Evolutionary conservation across 2,797 vertebrate genomes (phyloP).

Genomic region (Cyprinodon diabolis): DNA sequence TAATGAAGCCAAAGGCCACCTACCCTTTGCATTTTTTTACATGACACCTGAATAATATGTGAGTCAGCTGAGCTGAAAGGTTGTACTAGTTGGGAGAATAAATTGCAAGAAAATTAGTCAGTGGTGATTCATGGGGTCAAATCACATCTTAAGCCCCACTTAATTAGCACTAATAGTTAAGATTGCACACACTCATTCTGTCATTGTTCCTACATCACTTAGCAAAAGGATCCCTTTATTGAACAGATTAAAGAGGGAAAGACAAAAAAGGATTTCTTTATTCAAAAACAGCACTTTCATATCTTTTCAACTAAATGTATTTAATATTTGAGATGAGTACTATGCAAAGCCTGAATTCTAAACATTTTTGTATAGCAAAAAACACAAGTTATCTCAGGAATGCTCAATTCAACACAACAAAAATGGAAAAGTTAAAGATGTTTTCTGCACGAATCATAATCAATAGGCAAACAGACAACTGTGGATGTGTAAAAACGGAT

Average conservation of each 20-base stretch:
- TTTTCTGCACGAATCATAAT: background rate
- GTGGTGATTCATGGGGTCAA: slow-evolving; percentile 39
- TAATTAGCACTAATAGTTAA: slow-evolving; percentile 40
- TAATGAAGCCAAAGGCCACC: slow-evolving; percentile 32
- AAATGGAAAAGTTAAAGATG: background rate
- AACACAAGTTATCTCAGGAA: background rate
- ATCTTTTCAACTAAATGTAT: background rate
- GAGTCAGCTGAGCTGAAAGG: slow-evolving; percentile 40
- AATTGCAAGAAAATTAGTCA: slow-evolving; percentile 36
- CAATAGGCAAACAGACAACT: background rate
- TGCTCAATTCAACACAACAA: background rate
- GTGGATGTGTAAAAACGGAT: background rate
- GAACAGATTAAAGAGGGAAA: background rate
- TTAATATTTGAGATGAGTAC: background rate
- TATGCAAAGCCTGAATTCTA: background rate
- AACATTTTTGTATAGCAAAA: background rate
- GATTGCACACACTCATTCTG: background rate
- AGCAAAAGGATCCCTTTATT: slow-evolving; percentile 4
- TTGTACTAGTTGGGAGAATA: slow-evolving; percentile 34
- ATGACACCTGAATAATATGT: slow-evolving; percentile 35
- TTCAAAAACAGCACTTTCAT: background rate
- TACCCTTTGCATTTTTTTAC: slow-evolving; percentile 31
- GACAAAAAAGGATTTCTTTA: background rate
- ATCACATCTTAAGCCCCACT: slow-evolving; percentile 16
- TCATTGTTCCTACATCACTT: background rate